Conservation (phyloP, 2,888 invertebrate species). For the Amitus sp. region DNA sequence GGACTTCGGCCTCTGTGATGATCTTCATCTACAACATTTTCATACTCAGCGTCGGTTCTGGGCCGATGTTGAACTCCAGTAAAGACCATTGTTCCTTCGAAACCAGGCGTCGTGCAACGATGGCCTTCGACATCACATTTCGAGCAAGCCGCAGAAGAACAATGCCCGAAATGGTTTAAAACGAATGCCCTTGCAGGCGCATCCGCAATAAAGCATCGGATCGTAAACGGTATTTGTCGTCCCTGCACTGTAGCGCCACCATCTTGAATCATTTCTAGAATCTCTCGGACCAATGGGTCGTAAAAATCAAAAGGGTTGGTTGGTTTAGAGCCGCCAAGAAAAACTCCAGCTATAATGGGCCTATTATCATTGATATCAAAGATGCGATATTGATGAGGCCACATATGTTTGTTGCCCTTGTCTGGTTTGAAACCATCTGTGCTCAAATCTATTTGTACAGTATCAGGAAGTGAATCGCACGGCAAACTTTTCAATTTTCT, state of each 20-base stretch:
- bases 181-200: constrained; percentile 23
- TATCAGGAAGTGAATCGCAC: constrained; percentile 7
- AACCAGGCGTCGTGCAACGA: constrained; percentile 11
- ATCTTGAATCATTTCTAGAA: constrained; percentile 10
- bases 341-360: constrained; percentile 24
- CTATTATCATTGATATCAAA: constrained; percentile 17
- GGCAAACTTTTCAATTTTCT: neutral
- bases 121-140: constrained; percentile 8
- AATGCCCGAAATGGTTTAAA: constrained; percentile 4
- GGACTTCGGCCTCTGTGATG: constrained; percentile 21
- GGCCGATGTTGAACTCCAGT: constrained; percentile 9
- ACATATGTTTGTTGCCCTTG: constrained; percentile 4
- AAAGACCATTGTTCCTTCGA: constrained; percentile 16
- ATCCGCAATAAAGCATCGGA: constrained; percentile 28
- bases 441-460: constrained; percentile 16
- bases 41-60: constrained; percentile 14
- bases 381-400: constrained; percentile 30
- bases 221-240: constrained; percentile 9
- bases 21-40: constrained; percentile 12
- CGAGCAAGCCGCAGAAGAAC: constrained; percentile 3
- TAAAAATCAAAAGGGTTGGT: constrained; percentile 18
- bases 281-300: constrained; percentile 16
- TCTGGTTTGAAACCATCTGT: constrained; percentile 21
- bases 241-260: constrained; percentile 3
- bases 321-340: constrained; percentile 13